Evolutionary conservation across 1,140 invertebrate species (phyloP).

Genomic region (Dendrolimus kikuchii): DNA sequence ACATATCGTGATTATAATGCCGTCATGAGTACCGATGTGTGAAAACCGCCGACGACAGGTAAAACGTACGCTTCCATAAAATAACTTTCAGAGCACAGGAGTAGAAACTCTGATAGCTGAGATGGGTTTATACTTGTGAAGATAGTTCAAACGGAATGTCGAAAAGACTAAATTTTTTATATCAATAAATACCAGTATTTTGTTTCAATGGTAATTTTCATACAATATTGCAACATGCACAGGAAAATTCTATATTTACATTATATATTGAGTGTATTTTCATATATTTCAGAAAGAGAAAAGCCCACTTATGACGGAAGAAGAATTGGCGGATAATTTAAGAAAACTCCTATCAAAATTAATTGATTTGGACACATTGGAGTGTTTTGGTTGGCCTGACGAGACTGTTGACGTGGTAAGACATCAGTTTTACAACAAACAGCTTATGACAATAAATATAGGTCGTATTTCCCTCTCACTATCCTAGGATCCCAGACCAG

Average conservation of each 20-base stretch:
- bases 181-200: too few relatives aligned
- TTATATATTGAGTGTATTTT: neutral
- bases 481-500: too few relatives aligned
- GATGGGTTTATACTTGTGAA: too few relatives aligned
- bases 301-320: slow-evolving; percentile 46
- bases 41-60: too few relatives aligned
- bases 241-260: neutral
- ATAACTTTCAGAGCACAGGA: too few relatives aligned
- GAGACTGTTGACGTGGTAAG: slow-evolving; percentile 41
- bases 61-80: too few relatives aligned
- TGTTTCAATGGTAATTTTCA: neutral
- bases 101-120: too few relatives aligned
- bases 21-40: too few relatives aligned
- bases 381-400: slow-evolving; percentile 50
- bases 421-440: neutral
- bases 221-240: neutral
- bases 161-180: too few relatives aligned
- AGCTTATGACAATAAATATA: neutral
- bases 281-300: slow-evolving; percentile 27
- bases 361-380: slow-evolving; percentile 44
- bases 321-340: slow-evolving; percentile 42
- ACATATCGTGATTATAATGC: too few relatives aligned
- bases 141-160: too few relatives aligned
- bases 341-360: slow-evolving; percentile 38
- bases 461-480: too few relatives aligned